Evolutionary conservation across 2,888 invertebrate species (phyloP).

Genomic region (Iphiclides podalirius): DNA sequence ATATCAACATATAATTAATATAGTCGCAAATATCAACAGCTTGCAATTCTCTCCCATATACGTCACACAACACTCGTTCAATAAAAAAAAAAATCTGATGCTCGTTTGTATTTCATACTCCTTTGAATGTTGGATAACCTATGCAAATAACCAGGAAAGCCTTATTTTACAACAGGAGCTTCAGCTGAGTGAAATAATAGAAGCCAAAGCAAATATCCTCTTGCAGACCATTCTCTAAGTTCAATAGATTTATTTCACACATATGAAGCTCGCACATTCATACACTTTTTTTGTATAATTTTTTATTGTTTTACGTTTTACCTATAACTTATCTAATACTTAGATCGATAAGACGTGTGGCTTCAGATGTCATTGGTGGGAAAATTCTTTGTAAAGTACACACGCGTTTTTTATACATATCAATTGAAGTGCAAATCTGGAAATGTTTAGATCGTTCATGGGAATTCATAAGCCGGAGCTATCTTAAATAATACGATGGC

Average conservation of each 20-base stretch:
- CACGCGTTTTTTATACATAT: conserved; percentile 50
- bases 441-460: conserved; percentile 36
- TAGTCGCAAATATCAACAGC: conserved; percentile 39
- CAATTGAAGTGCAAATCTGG: conserved; percentile 42
- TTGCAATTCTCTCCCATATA: conserved; percentile 35
- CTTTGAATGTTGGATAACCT: conserved; percentile 44
- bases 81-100: conserved; percentile 35
- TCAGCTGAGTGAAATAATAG: conserved; percentile 59
- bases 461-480: conserved; percentile 36
- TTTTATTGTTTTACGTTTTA: conserved; percentile 64
- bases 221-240: conserved; percentile 34
- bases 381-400: conserved; percentile 62
- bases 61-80: conserved; percentile 44
- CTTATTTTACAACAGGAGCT: conserved; percentile 63
- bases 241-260: conserved; percentile 50
- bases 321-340: conserved; percentile 78
- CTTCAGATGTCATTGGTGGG: conserved; percentile 76
- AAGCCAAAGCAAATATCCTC: conserved; percentile 41
- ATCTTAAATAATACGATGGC: conserved; percentile 44
- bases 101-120: conserved; percentile 34
- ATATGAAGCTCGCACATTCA: conserved; percentile 57
- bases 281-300: conserved; percentile 54
- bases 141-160: conserved; percentile 66
- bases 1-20: conserved; percentile 35
- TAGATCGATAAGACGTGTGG: conserved; percentile 74